Percentiles rank a stretch among this genome's conserved stretches.
Conservation (phyloP, 64 coral and sea anemone species). For the Hydrozoanthus tunicans region DNA sequence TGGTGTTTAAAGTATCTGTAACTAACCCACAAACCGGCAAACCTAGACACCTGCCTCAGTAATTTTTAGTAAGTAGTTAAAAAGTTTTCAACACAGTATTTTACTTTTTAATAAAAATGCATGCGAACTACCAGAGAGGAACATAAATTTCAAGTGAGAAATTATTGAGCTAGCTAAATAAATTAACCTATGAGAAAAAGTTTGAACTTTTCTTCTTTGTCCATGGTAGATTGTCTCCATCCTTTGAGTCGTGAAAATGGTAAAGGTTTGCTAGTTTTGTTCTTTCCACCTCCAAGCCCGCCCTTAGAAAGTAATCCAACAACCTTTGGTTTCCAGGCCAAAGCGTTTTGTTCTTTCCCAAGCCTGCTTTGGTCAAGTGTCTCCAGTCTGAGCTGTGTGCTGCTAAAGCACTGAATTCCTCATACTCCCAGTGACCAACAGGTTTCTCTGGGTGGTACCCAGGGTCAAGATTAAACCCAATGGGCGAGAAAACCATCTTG, state of each 20-base stretch:
- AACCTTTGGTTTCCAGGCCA: neutral
- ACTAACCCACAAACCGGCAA: too few species aligned
- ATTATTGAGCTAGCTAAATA: neutral
- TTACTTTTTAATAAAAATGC: too few species aligned
- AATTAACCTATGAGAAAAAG: too few species aligned
- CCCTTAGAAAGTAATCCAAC: neutral
- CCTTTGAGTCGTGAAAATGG: neutral
- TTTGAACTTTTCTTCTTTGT: too few species aligned
- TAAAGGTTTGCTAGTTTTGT: neutral
- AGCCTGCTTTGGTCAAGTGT: neutral
- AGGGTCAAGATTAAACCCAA: neutral
- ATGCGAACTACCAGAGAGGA: too few species aligned
- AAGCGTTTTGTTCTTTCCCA: neutral
- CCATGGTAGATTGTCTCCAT: neutral
- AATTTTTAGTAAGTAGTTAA: too few species aligned
- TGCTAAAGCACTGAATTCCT: neutral
- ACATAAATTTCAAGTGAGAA: neutral
- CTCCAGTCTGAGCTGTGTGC: neutral
- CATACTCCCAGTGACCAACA: neutral
- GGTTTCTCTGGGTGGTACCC: neutral
- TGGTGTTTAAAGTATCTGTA: too few species aligned
- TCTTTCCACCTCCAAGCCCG: slow-evolving; percentile 7
- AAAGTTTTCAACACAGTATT: too few species aligned
- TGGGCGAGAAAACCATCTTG: neutral
- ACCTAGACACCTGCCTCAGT: too few species aligned